These are phyloP conservation scores for Brachyhypopomus occidentalis DNA, from an alignment of 2,113 vertebrate genomes.

Conservation along the genomic window DNA sequence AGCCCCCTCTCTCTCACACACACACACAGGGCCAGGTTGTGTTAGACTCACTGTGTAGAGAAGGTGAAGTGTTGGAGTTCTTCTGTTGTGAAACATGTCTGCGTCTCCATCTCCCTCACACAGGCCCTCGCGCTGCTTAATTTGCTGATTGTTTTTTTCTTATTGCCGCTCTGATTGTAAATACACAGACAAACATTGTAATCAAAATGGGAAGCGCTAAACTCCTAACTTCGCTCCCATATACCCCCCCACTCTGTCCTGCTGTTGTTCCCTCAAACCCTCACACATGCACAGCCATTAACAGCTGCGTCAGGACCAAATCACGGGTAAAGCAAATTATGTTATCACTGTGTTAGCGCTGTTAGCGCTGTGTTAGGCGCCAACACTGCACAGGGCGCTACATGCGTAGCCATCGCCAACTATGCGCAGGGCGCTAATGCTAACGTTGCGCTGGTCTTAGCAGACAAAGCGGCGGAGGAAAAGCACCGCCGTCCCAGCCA, in stretches of 20 bases:
- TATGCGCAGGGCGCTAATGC: no score
- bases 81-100: constrained; percentile 63
- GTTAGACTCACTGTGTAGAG: constrained; percentile 73
- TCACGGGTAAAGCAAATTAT: constrained; percentile 60
- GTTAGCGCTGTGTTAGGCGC: background rate
- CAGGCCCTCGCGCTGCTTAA: constrained; percentile 69
- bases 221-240: no score
- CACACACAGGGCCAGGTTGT: background rate
- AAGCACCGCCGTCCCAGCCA: no score
- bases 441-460: no score
- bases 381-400: no score
- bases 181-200: constrained; percentile 64
- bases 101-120: constrained; percentile 63
- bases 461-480: no score
- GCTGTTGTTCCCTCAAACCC: constrained; percentile 36
- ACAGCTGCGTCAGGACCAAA: constrained; percentile 46
- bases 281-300: constrained; percentile 19
- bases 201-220: constrained; percentile 73
- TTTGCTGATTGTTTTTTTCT: constrained; percentile 77
- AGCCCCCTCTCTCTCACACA: background rate
- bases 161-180: constrained; percentile 68
- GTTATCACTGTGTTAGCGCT: constrained; percentile 14
- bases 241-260: constrained; percentile 36
- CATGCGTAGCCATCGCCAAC: no score
- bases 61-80: constrained; percentile 76